Evolutionary conservation across 2,888 invertebrate genomes (phyloP).

Genomic region (Apodemia duryi): DNA sequence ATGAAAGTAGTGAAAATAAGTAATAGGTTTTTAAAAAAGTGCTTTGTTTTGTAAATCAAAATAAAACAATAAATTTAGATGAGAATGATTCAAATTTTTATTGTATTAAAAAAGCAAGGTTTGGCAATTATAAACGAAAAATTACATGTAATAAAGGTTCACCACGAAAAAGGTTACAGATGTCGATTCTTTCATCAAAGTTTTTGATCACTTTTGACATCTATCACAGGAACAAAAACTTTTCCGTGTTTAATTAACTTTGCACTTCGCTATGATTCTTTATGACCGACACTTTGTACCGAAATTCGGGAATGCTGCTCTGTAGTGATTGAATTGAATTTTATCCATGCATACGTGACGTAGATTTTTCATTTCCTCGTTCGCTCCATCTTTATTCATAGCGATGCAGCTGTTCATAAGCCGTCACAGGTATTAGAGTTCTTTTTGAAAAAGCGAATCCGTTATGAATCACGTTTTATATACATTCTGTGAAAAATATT

Average conservation of each 20-base stretch:
- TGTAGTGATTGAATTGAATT: slow-evolving; percentile 5
- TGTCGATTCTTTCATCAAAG: too few relatives aligned
- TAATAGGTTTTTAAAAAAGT: too few relatives aligned
- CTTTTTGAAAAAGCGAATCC: background rate
- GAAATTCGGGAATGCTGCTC: background rate
- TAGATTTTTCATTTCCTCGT: background rate
- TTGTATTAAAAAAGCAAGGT: too few relatives aligned
- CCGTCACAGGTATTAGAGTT: background rate
- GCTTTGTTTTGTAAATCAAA: too few relatives aligned
- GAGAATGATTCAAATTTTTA: too few relatives aligned
- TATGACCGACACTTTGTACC: background rate
- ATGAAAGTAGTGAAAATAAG: too few relatives aligned
- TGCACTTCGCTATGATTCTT: background rate
- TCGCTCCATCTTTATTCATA: background rate
- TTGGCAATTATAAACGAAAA: too few relatives aligned
- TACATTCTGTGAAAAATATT: background rate
- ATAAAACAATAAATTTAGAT: too few relatives aligned
- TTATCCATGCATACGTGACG: slow-evolving; percentile 1
- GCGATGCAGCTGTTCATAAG: slow-evolving; percentile 2
- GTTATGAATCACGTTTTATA: background rate
- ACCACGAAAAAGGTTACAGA: too few relatives aligned
- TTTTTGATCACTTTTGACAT: too few relatives aligned
- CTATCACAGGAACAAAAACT: background rate
- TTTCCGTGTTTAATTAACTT: background rate
- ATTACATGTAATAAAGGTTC: too few relatives aligned